phyloP scores from a whole-genome alignment of 2,113 vertebrate genomes.

The Megaceryle maxima region DNA sequence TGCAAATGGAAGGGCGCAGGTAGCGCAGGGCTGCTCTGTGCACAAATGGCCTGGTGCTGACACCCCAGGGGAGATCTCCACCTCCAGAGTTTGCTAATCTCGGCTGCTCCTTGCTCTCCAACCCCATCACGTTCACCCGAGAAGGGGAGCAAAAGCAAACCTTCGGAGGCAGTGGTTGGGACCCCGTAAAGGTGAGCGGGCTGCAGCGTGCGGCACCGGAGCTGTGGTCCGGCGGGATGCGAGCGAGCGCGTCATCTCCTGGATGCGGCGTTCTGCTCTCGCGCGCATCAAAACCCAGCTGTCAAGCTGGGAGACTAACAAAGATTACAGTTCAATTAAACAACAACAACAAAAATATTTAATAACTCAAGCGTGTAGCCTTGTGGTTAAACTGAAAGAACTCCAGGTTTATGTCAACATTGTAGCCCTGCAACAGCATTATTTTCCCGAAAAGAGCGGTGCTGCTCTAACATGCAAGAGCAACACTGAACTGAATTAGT shows the following conservation, averaged over 20 bases:
- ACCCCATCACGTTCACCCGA: fast-evolving
- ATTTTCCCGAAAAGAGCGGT: not conserved
- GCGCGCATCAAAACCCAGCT: conserved; percentile 16
- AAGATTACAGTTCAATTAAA: conserved; percentile 51
- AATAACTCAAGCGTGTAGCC: conserved; percentile 42
- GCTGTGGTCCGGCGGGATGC: not conserved
- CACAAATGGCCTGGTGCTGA: conserved; percentile 56
- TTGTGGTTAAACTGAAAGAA: conserved; percentile 64
- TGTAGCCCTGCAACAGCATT: conserved; percentile 19
- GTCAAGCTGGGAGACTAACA: conserved; percentile 19
- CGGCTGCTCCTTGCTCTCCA: not conserved
- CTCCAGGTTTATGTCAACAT: conserved; percentile 63
- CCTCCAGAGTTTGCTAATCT: not conserved
- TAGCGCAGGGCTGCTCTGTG: not conserved
- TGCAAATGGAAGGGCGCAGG: conserved; percentile 63
- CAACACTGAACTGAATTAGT: not conserved
- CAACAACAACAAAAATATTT: conserved; percentile 14
- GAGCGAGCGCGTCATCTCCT: conserved; percentile 25
- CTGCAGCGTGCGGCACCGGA: not conserved
- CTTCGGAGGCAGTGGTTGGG: not conserved
- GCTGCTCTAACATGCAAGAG: conserved; percentile 7
- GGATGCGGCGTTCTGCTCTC: conserved; percentile 45
- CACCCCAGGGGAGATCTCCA: not conserved
- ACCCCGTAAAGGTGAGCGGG: not conserved
- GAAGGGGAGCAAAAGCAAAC: not conserved